Evolutionary conservation across 2,888 invertebrate species (phyloP).

Genomic region (Platycheirus rosarum): DNA sequence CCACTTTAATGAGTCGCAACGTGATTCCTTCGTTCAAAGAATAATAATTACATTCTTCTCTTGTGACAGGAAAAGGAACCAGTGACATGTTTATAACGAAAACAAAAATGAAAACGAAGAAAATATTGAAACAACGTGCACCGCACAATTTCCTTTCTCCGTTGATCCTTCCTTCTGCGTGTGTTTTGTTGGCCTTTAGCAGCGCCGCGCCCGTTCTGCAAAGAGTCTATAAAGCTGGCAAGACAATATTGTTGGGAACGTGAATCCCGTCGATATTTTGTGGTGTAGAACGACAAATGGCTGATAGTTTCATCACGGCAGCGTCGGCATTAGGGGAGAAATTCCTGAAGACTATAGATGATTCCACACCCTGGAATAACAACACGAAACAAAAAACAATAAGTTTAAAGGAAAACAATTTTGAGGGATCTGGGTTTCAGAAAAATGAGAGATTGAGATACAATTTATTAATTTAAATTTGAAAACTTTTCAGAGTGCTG

Average conservation of each 20-base stretch:
- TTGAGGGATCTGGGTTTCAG: too few species aligned
- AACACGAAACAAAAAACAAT: slow-evolving; percentile 32
- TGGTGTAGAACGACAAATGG: slow-evolving; percentile 29
- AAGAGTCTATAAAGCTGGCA: slow-evolving; percentile 50
- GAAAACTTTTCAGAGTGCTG: too few species aligned
- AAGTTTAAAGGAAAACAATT: slow-evolving; percentile 23
- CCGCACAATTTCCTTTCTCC: slow-evolving; percentile 9
- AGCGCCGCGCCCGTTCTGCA: not conserved
- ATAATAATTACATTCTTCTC: slow-evolving; percentile 67
- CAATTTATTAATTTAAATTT: too few species aligned
- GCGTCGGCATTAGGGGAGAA: slow-evolving; percentile 5
- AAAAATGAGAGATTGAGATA: too few species aligned
- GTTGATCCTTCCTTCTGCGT: slow-evolving; percentile 25
- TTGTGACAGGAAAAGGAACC: slow-evolving; percentile 55
- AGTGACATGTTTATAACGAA: slow-evolving; percentile 61
- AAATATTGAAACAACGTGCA: slow-evolving; percentile 3
- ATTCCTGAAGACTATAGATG: slow-evolving; percentile 8
- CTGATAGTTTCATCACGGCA: slow-evolving; percentile 1
- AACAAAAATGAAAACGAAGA: not conserved
- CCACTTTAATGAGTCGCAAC: slow-evolving; percentile 70
- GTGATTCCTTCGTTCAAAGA: slow-evolving; percentile 55
- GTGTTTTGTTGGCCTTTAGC: slow-evolving; percentile 1
- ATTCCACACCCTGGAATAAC: slow-evolving; percentile 41
- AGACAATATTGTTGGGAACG: slow-evolving; percentile 52
- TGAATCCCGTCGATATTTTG: slow-evolving; percentile 26